Conservation (phyloP, 1,140 invertebrate genomes). For the Drosophila arizonae region DNA sequence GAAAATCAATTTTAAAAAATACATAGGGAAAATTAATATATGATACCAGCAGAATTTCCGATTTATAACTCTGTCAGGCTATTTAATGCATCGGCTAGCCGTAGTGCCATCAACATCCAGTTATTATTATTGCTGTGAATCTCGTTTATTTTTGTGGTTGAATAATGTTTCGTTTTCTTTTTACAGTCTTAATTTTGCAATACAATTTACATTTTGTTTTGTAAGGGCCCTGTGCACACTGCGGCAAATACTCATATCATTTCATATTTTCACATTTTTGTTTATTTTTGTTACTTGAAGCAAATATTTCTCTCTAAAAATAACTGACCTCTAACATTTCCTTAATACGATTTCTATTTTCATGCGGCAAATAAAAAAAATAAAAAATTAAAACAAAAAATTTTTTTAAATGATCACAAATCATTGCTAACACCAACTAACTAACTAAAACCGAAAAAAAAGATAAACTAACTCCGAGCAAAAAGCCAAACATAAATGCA, state of each 20-base stretch:
- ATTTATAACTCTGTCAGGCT: constrained; percentile 13
- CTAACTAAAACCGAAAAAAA: constrained; percentile 32
- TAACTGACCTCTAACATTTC: constrained; percentile 50
- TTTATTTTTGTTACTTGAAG: background rate
- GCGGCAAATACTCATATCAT: constrained; percentile 38
- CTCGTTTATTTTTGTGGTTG: constrained; percentile 19
- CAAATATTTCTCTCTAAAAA: constrained; percentile 15
- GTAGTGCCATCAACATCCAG: background rate
- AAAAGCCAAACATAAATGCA: constrained; percentile 57
- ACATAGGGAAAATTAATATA: no score
- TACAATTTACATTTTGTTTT: constrained; percentile 58
- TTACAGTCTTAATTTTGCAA: constrained; percentile 59
- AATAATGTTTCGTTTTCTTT: constrained; percentile 69
- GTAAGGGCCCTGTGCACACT: constrained; percentile 50
- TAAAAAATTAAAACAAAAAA: constrained; percentile 13
- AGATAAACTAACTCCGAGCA: constrained; percentile 72
- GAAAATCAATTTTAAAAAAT: no score
- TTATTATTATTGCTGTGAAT: constrained; percentile 16
- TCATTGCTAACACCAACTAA: constrained; percentile 53
- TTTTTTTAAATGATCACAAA: background rate
- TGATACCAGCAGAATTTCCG: no score
- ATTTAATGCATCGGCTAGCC: constrained; percentile 10
- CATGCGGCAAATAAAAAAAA: constrained; percentile 38
- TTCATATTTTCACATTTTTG: background rate
- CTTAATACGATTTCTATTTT: constrained; percentile 51